Percentiles rank a stretch among this genome's conserved stretches.
phyloP scores from a whole-genome alignment of 2,888 invertebrate species.

The Gymnocheta viridis region DNA sequence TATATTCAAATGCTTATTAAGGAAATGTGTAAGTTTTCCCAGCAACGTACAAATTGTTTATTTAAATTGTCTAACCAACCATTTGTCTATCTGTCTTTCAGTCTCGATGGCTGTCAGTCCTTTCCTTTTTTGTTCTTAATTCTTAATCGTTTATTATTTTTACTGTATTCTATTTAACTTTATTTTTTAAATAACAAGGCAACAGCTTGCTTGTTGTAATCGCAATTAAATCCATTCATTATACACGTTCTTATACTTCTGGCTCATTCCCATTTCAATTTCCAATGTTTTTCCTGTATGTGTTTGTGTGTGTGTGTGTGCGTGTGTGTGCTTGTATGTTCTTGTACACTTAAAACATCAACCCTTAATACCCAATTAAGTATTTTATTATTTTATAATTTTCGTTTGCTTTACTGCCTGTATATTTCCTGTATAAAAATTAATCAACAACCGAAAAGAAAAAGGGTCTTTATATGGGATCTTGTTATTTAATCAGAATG shows the following conservation, averaged over 20 bases:
- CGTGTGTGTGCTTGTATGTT: neutral
- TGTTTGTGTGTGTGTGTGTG: neutral
- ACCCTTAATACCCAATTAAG: slow-evolving; percentile 68
- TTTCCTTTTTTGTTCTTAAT: neutral
- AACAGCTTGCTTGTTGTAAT: slow-evolving; percentile 65
- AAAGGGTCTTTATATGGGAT: slow-evolving; percentile 23
- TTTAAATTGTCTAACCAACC: slow-evolving; percentile 34
- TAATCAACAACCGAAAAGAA: neutral
- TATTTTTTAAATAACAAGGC: slow-evolving; percentile 36
- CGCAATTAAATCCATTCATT: slow-evolving; percentile 64
- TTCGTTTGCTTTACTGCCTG: slow-evolving; percentile 10
- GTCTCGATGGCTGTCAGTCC: slow-evolving; percentile 16
- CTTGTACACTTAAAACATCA: slow-evolving; percentile 53
- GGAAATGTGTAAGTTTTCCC: slow-evolving; percentile 35
- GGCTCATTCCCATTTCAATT: slow-evolving; percentile 21
- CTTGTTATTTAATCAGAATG: slow-evolving; percentile 29
- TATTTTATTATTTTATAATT: slow-evolving; percentile 53
- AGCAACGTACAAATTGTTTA: slow-evolving; percentile 48
- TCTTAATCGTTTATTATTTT: slow-evolving; percentile 2
- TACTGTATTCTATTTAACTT: slow-evolving; percentile 22
- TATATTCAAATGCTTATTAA: neutral
- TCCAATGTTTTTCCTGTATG: neutral
- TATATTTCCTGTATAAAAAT: slow-evolving; percentile 14
- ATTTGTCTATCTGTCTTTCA: slow-evolving; percentile 8
- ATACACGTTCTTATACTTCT: slow-evolving; percentile 35